Base-by-base conservation (phyloP, 2,888 invertebrate species). In the Pollenia angustigena region DNA sequence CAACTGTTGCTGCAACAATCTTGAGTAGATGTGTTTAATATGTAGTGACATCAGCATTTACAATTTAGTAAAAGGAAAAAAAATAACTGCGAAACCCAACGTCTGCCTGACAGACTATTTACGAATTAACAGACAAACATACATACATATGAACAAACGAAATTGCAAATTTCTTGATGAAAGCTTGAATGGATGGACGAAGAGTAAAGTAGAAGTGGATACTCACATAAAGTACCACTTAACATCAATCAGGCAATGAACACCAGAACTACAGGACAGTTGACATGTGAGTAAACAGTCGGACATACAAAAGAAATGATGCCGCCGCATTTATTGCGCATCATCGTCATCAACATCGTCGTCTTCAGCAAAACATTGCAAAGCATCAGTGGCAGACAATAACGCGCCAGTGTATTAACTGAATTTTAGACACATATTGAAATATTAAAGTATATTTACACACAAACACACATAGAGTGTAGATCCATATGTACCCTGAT, bases 241-340 rank as follows among this genome's bases (percentile, higher is more conserved):
- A 91, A 90, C 91, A 92, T 92, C 92, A 92, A 91, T 92, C 91
- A 92, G 87, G 90, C 90, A 89, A 89, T 90, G 90, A 90, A 90
- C 89, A 90, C 90, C 85, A 89, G 88, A 89, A 88, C 89, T 88
- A 90, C 90, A 89, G 89, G 88, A 87, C 87, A 89, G 92, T 91
- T 91, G 92, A 92, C 91, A 91, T 91, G 91, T 91, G 90, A 92
- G 91, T 88, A 89, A 89, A 89, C 90, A 90, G 89, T 85, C 86
- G 75, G 79, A 84, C 85, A 78, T 85, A 87, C 84, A 87, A 87
- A 87, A 87, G 87, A 81, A 87, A 81, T 84, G 72, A 68, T 86
- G 85, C 83, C 81, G 88, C 84, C 86, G 69, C 83, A 81, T 85
- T 76, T 85, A 71, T 80, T 87, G 87, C 82, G 64, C 82, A 85